A percentile compares a stretch with the other conserved stretches of the same genome.
phyloP scores from a whole-genome alignment of 2,888 invertebrate genomes.

The Petrolisthes cinctipes region DNA sequence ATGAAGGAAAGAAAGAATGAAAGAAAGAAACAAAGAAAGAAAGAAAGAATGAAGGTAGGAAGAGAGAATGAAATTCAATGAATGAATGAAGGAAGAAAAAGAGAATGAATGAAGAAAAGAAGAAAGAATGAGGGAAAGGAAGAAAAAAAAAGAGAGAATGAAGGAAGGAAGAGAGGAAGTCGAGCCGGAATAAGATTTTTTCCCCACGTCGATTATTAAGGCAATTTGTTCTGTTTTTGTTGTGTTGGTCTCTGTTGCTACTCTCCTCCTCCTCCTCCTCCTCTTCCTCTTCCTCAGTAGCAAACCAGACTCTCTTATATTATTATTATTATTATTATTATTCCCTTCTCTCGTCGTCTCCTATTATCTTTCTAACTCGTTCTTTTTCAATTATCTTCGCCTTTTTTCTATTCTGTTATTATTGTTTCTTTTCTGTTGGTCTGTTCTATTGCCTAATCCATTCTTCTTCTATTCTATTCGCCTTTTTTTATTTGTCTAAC shows the following conservation, averaged over 20 bases:
- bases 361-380: too few relatives aligned
- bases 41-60: neutral
- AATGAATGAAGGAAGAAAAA: neutral
- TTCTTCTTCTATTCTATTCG: neutral
- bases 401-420: neutral
- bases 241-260: neutral
- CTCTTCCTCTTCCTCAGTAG: neutral
- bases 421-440: neutral
- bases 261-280: neutral
- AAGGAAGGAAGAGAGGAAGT: neutral
- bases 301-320: neutral
- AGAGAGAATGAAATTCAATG: too few relatives aligned
- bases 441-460: neutral
- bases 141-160: too few relatives aligned
- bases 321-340: constrained; percentile 7
- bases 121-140: too few relatives aligned
- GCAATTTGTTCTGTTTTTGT: neutral
- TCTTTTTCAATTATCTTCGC: neutral
- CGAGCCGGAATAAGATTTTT: too few relatives aligned
- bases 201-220: too few relatives aligned
- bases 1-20: neutral
- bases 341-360: neutral
- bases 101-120: too few relatives aligned
- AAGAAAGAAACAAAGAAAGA: neutral
- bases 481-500: neutral